Evolutionary conservation across 1,140 invertebrate species (phyloP).

Genomic region (Radopholus similis): DNA sequence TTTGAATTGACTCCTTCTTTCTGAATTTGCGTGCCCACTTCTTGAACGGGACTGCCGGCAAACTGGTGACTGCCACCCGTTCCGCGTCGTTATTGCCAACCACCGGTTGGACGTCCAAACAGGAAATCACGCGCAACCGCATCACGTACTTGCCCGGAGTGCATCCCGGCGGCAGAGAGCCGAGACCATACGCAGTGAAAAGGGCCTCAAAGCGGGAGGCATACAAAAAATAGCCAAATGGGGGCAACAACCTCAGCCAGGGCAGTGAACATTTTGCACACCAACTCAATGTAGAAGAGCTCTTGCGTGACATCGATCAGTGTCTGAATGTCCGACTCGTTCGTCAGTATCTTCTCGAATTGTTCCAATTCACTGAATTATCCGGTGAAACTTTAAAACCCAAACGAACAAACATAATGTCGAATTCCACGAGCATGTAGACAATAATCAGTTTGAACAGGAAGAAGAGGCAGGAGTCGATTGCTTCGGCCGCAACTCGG

Average conservation of each 20-base stretch:
- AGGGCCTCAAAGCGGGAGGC: constrained; percentile 35
- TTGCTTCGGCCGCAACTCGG: constrained; percentile 32
- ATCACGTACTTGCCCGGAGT: constrained; percentile 42
- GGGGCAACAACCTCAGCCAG: constrained; percentile 31
- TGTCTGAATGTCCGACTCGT: constrained; percentile 35
- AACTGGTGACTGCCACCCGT: constrained; percentile 34
- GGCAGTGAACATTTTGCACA: constrained; percentile 39
- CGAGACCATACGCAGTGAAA: constrained; percentile 31
- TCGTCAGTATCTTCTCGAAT: constrained; percentile 35
- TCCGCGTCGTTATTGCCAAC: constrained; percentile 15
- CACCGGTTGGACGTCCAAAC: constrained; percentile 29
- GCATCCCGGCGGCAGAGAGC: constrained; percentile 21
- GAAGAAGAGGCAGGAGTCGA: constrained; percentile 44
- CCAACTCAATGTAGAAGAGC: constrained; percentile 40
- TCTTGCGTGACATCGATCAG: constrained; percentile 47
- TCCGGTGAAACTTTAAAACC: neutral
- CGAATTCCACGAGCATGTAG: constrained; percentile 40
- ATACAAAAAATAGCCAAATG: constrained; percentile 9
- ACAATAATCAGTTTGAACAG: constrained; percentile 40
- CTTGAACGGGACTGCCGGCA: constrained; percentile 25
- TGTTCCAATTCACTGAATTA: constrained; percentile 43
- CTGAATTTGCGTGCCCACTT: constrained; percentile 19
- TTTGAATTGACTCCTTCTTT: neutral
- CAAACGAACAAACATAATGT: constrained; percentile 36
- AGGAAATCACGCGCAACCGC: constrained; percentile 33